These are phyloP conservation scores for Helarctos malayanus DNA, from an alignment of 2,797 vertebrate species.

Conservation along the genomic window DNA sequence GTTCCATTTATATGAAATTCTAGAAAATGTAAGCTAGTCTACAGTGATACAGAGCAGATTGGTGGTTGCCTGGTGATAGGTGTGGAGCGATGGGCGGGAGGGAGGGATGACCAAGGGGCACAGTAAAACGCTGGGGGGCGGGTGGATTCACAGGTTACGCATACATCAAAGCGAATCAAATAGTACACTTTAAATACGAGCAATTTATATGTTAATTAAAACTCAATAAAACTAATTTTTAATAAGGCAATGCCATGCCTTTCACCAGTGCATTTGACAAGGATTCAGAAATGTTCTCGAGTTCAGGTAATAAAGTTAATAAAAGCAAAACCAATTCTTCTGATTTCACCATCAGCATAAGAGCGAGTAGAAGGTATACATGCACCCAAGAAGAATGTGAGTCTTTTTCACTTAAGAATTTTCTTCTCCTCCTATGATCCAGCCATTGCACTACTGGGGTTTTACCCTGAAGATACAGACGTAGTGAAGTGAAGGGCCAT, in stretches of 20 bases:
- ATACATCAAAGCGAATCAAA: not conserved
- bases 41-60: not conserved
- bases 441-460: no score
- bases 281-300: not conserved
- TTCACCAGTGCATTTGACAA: not conserved
- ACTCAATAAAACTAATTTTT: not conserved
- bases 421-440: not conserved
- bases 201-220: not conserved
- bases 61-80: not conserved
- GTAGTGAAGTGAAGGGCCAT: no score
- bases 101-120: not conserved
- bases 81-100: not conserved
- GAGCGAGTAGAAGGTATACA: not conserved
- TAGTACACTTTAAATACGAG: not conserved
- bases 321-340: not conserved
- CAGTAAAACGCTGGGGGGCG: not conserved
- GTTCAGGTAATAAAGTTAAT: not conserved
- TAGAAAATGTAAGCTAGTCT: constrained; percentile 28
- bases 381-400: not conserved
- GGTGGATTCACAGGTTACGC: not conserved
- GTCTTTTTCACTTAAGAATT: not conserved
- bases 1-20: not conserved
- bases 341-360: not conserved
- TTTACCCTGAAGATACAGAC: no score
- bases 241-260: not conserved